Conservation (phyloP, 1,140 invertebrate species). For the Apis dorsata region DNA sequence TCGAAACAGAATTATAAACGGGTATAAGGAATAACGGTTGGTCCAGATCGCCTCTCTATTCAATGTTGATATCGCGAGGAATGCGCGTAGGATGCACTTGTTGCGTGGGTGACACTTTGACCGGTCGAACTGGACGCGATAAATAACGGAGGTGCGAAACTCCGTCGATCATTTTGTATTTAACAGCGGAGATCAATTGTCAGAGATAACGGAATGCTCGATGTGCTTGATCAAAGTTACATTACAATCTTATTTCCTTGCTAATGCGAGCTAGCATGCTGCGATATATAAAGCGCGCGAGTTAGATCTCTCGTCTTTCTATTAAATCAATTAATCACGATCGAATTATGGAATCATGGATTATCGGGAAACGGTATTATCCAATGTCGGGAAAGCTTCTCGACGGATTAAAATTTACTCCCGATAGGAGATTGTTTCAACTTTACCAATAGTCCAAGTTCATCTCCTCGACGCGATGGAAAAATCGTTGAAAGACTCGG, state of each 20-base stretch:
- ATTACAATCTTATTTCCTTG: background rate
- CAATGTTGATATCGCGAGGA: background rate
- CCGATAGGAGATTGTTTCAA: background rate
- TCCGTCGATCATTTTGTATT: slow-evolving; percentile 3
- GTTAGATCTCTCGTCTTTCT: too few species aligned
- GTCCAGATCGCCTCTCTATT: background rate
- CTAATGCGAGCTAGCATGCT: too few species aligned
- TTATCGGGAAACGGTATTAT: too few species aligned
- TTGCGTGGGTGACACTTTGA: slow-evolving; percentile 28
- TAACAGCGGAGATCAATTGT: background rate
- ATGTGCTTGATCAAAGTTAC: background rate
- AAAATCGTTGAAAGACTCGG: slow-evolving; percentile 29
- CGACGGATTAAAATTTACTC: too few species aligned
- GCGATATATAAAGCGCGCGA: too few species aligned
- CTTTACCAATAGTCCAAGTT: background rate
- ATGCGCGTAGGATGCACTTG: slow-evolving; percentile 38
- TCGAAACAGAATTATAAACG: slow-evolving; percentile 2
- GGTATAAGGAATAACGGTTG: slow-evolving; percentile 15
- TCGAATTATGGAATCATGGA: too few species aligned
- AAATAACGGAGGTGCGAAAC: background rate
- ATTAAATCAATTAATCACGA: too few species aligned
- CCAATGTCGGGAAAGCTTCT: too few species aligned
- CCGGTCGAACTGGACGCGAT: background rate
- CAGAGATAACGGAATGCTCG: background rate
- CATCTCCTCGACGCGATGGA: background rate